These are phyloP conservation scores for Athalia circularis DNA, from an alignment of 2,888 invertebrate species.

Conservation along the genomic window DNA sequence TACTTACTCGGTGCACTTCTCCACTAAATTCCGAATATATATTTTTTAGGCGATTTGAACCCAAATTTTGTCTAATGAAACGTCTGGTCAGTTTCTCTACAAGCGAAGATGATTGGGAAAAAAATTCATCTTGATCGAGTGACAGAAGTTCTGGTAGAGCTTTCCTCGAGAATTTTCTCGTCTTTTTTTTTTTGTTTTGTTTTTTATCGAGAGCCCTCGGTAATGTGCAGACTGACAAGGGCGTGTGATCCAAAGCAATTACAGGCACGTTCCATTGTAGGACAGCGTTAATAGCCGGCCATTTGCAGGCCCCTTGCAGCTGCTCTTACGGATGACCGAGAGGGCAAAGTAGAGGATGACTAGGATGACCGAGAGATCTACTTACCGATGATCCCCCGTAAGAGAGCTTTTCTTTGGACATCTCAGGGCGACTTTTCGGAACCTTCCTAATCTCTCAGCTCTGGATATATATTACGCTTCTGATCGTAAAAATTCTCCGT, in stretches of 20 bases:
- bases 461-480: slow-evolving; percentile 6
- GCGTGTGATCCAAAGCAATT: slow-evolving; percentile 47
- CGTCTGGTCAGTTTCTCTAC: too few species aligned
- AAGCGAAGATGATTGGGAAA: too few species aligned
- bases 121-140: too few species aligned
- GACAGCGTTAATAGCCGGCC: slow-evolving; percentile 46
- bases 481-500: slow-evolving; percentile 12
- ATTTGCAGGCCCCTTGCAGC: slow-evolving; percentile 45
- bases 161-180: background rate
- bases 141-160: background rate
- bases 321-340: slow-evolving; percentile 44
- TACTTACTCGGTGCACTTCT: background rate
- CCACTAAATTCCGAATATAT: too few species aligned
- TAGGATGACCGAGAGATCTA: slow-evolving; percentile 44
- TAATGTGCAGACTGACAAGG: slow-evolving; percentile 33
- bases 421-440: slow-evolving; percentile 45
- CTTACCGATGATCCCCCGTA: slow-evolving; percentile 45
- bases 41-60: too few species aligned
- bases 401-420: slow-evolving; percentile 42
- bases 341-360: slow-evolving; percentile 39
- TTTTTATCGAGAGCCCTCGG: slow-evolving; percentile 15
- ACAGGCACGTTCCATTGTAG: slow-evolving; percentile 43
- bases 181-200: slow-evolving; percentile 6
- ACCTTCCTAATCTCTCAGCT: slow-evolving; percentile 38
- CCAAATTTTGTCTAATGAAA: too few species aligned